phyloP scores from a whole-genome alignment of 35 echinoderm and acorn worm species.

The Ptychodera flava region DNA sequence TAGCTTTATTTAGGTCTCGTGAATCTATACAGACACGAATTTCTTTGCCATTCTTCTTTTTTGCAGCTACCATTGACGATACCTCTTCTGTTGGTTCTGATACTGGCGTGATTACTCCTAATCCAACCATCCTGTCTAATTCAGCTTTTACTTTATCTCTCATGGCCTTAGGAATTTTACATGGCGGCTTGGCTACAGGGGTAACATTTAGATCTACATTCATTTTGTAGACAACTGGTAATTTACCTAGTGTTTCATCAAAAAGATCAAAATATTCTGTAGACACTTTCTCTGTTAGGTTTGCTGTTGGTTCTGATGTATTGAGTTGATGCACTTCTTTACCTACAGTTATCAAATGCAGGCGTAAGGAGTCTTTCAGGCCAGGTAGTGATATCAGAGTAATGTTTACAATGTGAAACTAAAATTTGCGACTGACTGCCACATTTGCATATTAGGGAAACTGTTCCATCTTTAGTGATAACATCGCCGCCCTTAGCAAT shows the following conservation, averaged over 20 bases:
- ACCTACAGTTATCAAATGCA: conserved; percentile 9
- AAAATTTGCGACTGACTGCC: neutral
- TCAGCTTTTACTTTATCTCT: conserved; percentile 36
- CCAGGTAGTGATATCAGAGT: neutral
- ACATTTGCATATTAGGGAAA: neutral
- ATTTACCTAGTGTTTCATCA: conserved; percentile 22
- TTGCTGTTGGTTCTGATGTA: too few species aligned
- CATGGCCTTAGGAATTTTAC: conserved; percentile 34
- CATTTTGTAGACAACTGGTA: too few species aligned
- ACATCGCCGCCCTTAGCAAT: conserved; percentile 8
- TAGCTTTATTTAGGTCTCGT: conserved; percentile 33
- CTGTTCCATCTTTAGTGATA: conserved; percentile 3
- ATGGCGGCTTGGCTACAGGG: conserved; percentile 32
- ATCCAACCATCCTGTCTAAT: conserved; percentile 17
- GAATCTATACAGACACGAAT: conserved; percentile 44
- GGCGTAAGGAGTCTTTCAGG: conserved; percentile 3
- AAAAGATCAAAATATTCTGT: conserved; percentile 13
- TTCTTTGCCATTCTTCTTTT: conserved; percentile 19
- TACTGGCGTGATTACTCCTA: conserved; percentile 18
- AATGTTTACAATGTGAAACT: conserved; percentile 15
- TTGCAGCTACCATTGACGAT: conserved; percentile 8
- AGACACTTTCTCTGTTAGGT: neutral
- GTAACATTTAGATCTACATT: conserved; percentile 25
- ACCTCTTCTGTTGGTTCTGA: conserved; percentile 37
- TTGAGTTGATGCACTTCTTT: conserved; percentile 11